Evolutionary conservation across 2,888 invertebrate species (phyloP), one percentile per base, ranked within the genome.

Genomic region (Napeogenes sylphis): DNA sequence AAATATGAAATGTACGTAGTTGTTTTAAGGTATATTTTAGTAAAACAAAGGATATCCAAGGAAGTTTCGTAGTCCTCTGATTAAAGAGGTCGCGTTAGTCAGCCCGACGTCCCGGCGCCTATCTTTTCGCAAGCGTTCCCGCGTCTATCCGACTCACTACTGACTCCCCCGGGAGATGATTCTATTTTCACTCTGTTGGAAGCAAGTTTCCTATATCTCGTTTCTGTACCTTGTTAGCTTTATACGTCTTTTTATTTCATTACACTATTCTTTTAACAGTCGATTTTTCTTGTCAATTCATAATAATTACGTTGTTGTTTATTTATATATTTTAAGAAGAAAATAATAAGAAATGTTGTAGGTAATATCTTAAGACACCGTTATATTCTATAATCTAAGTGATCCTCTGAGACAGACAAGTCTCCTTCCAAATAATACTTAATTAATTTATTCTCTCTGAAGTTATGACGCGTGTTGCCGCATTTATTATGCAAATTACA

Each of bases 1-100:
- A 53, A 57, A 35, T 45, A 32, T 33, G 35, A 12, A 30, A 3
- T 14, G 30, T 51, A 51, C 6, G 2, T 13, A 14, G 4, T 30
- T 62, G 45, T 61, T 45, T 55, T 69, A 73, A 70, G 69, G 74
- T 70, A 64, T 66, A 71, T 68, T 71, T 73, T 73, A 62, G 67
- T 56, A 66, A 69, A 68, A 62, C 64, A 55, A 57, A 68, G 61
- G 70, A 67, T 70, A 67, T 74, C 71, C 70, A 68, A 73, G 73
- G 69, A 73, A 73, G 71, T 70, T 70, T 68, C 21, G 21, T 21
- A 67, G 73, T 70, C 74, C 74, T 74, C 73, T 72, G 68, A 71
- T 76, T 79, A 87, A 84, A 74, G 82, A 82, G 86, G 85, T 75
- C 85, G 75, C 67, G 74, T 87, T 86, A 87, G 77, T 87, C 87